Percentiles rank a stretch among this genome's conserved stretches.
These are phyloP conservation scores for Elysia chlorotica DNA, from an alignment of 1,140 invertebrate genomes.

Conservation along the genomic window DNA sequence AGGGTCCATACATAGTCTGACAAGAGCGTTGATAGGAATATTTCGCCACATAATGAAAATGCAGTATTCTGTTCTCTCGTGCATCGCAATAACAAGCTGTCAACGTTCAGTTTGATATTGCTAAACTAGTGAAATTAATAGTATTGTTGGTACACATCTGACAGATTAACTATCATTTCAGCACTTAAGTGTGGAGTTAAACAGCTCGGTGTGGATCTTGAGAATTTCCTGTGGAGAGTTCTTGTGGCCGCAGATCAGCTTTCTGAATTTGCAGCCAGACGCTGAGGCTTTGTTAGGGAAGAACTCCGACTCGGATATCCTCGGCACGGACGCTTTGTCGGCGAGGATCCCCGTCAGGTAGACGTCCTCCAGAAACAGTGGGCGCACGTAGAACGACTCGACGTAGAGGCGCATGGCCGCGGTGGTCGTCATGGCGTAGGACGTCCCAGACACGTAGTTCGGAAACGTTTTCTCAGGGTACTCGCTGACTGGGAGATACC, in stretches of 20 bases:
- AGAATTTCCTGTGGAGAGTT: constrained; percentile 27
- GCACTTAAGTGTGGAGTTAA: constrained; percentile 17
- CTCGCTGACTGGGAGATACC: constrained; percentile 52
- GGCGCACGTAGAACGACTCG: constrained; percentile 35
- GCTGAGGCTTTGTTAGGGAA: constrained; percentile 11
- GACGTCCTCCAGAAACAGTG: constrained; percentile 60
- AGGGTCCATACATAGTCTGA: no score
- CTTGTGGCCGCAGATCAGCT: constrained; percentile 35
- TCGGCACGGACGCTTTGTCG: constrained; percentile 21
- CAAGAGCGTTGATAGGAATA: no score
- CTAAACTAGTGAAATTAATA: no score
- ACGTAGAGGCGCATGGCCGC: constrained; percentile 45
- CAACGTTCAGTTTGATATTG: no score
- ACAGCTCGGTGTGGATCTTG: constrained; percentile 33
- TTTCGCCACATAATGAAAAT: no score
- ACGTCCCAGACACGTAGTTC: constrained; percentile 54
- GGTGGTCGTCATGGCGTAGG: constrained; percentile 53
- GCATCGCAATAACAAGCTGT: no score
- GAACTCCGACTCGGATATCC: constrained; percentile 26
- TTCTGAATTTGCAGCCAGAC: constrained; percentile 32
- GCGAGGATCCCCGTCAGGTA: constrained; percentile 56
- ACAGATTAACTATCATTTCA: no score
- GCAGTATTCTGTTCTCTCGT: no score
- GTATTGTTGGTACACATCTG: no score
- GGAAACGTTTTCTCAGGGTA: constrained; percentile 53